phyloP scores from a whole-genome alignment of 2,797 vertebrate species.

The Erethizon dorsatum region DNA sequence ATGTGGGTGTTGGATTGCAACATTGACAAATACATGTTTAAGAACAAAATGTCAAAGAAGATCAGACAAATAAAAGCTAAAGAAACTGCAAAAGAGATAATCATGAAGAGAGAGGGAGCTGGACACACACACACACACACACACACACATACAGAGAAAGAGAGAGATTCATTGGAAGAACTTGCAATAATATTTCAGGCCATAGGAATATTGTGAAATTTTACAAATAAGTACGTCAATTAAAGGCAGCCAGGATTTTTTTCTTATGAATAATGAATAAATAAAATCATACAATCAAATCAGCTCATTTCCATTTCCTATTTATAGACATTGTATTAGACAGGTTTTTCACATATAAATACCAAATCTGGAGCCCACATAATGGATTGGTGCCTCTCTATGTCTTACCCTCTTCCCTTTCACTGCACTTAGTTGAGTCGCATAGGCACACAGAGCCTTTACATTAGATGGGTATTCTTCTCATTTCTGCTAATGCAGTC shows the following conservation, averaged over 20 bases:
- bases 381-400: background rate
- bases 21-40: background rate
- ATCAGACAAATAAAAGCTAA: background rate
- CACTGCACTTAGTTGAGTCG: background rate
- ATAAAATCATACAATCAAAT: constrained; percentile 69
- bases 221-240: constrained; percentile 67
- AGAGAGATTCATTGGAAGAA: background rate
- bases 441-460: background rate
- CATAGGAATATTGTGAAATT: constrained; percentile 42
- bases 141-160: background rate
- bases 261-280: constrained; percentile 72
- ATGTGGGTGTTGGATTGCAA: background rate
- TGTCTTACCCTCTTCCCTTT: background rate
- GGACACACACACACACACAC: background rate
- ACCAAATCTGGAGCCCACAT: background rate
- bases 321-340: constrained; percentile 45
- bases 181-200: background rate
- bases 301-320: constrained; percentile 64
- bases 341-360: constrained; percentile 36
- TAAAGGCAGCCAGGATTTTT: constrained; percentile 48
- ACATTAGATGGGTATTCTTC: constrained; percentile 6
- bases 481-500: background rate
- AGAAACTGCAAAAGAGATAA: background rate
- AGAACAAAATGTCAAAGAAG: constrained; percentile 33
- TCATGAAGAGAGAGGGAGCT: background rate